A percentile compares a stretch with the other conserved stretches of the same genome.
phyloP scores from a whole-genome alignment of 2,888 invertebrate species.

The Danaus chrysippus region DNA sequence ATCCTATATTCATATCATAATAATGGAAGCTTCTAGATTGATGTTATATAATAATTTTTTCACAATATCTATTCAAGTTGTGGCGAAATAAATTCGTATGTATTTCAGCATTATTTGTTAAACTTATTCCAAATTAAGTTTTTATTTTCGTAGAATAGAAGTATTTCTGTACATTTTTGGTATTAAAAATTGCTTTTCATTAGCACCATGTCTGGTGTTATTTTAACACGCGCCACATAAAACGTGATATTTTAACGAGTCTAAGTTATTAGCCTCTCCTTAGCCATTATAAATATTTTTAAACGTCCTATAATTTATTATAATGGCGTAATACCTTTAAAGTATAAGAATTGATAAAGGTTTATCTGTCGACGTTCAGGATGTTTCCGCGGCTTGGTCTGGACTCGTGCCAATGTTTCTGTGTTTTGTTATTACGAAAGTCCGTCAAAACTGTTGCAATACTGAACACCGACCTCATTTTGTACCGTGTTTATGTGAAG shows the following conservation, averaged over 20 bases:
- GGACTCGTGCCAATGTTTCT: constrained; percentile 54
- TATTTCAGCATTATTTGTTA: no score
- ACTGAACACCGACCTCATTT: constrained; percentile 59
- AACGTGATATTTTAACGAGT: constrained; percentile 11
- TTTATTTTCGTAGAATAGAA: no score
- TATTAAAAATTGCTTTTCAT: no score
- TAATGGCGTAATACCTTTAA: constrained; percentile 13
- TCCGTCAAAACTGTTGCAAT: constrained; percentile 73
- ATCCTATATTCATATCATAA: no score
- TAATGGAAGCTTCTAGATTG: no score
- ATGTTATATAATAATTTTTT: no score
- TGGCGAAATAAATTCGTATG: no score
- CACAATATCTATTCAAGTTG: no score
- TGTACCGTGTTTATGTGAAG: constrained; percentile 38
- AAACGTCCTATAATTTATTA: constrained; percentile 22
- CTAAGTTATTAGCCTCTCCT: not conserved
- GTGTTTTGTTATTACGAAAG: constrained; percentile 74
- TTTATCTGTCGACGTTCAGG: constrained; percentile 38
- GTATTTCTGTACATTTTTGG: no score
- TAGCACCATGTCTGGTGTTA: no score
- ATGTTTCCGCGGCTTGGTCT: constrained; percentile 48
- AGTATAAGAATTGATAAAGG: constrained; percentile 35
- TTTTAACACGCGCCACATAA: constrained; percentile 2
- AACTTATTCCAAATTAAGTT: no score
- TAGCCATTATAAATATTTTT: not conserved